Evolutionary conservation across 53 echinoderm and acorn worm genomes (phyloP), one percentile per base, ranked within the genome.

Genomic region (Temnopleurus reevesii): DNA sequence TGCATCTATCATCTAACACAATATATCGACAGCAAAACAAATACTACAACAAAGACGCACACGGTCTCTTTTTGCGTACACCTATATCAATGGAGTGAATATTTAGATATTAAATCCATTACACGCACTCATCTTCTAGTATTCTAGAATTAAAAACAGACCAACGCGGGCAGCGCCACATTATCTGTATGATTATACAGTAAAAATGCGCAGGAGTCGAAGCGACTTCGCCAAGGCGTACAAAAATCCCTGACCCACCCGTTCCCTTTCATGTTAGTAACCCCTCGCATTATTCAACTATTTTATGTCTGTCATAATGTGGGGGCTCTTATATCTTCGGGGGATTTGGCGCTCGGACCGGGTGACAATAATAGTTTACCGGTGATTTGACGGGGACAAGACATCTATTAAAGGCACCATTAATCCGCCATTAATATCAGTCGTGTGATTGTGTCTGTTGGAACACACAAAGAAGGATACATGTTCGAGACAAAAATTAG

Each of bases 11-110:
- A 71, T 71, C 13, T 4, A 2, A 71, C 41, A 71, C 43, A 71
- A 38, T 27, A n/a, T n/a, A 71, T 41, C 41, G 71, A 71, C 71
- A 71, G 43, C 71, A 71, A 36, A 71, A 71, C 71, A 71, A 71
- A 71, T 13, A 71, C 43, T 41, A 36, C 7, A 4, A 36, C 36
- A 35, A 66, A 66, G 38, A 66, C n/a, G 12, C 71, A 66, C 41
- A 66, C 41, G 19, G 36, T 23, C 19, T 41, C n/a, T 71, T 21
- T 71, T 41, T 34, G n/a, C n/a, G n/a, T 12, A 9, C 4, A 15
- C 13, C 7, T 3, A 41, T 31, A 63, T 23, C 63, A 63, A 33
- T 63, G 63, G 33, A 17, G 63, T 30, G 2, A 17, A 5, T 15
- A 30, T 17, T 12, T 5, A 31, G 34, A 10, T 15, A 33, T n/a